Evolutionary conservation across 2,797 vertebrate genomes (phyloP), one percentile per base, ranked within the genome.

Genomic region (Chrosomus eos): DNA sequence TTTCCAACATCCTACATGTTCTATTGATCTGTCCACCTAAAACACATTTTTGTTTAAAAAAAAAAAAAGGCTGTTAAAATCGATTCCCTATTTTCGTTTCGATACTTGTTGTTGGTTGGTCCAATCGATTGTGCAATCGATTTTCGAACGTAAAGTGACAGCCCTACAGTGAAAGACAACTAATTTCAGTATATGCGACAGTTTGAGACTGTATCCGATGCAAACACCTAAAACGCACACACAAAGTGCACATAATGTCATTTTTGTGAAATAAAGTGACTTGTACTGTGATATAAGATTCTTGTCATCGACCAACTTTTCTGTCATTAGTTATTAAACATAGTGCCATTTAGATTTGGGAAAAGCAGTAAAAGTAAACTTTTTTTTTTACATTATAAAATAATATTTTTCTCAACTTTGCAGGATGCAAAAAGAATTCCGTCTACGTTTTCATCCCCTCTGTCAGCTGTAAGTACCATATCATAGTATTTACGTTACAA

Each of bases 371-470:
- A 8, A 36, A 75, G 21, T 76, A 36, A 53, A 8, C 19, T 10
- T 60, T 40, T 28, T n/a, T n/a, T n/a, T n/a, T n/a, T n/a, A n/a
- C n/a, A n/a, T n/a, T n/a, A n/a, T n/a, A 66, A 79, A 66, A 14
- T 28, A 43, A 31, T 7, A 11, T 67, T 80, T 80, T 79, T 64
- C 13, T 26, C 21, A 67, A 66, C 72, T 66, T 82, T 40, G 55
- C 88, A 99, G 98, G 98, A 99, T 94, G 98, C 97, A 62, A 98
- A 96, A 93, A 96, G 96, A 94, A 99, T 99, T 90, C 97, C 98
- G 0, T 96, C 97, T 90, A 83, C 94, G 83, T 88, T 92, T 86
- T 94, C 96, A 82, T 96, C 95, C 86, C 95, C 95, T 0, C 70
- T 96, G 60, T 95, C 96, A 91, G 90, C 94, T 91, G 97, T 99